phyloP scores from a whole-genome alignment of 2,113 vertebrate species.

The Rhinoptilus africanus region DNA sequence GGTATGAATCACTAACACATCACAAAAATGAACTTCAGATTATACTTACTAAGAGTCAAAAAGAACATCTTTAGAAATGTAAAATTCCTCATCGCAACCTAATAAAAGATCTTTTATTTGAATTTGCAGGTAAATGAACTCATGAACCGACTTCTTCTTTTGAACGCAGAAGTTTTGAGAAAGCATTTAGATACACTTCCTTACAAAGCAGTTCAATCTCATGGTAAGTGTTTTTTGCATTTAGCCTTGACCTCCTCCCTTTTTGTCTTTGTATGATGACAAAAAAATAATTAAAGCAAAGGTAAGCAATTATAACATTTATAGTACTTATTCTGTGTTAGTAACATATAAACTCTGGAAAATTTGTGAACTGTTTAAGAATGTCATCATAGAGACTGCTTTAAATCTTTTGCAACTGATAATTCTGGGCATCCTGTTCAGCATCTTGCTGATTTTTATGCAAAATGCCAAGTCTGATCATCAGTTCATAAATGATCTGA shows the following conservation, averaged over 20 bases:
- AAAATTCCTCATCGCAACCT: background rate
- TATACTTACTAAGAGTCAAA: background rate
- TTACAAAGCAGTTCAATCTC: slow-evolving; percentile 85
- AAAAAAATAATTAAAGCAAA: background rate
- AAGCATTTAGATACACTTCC: slow-evolving; percentile 84
- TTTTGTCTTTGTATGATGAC: background rate
- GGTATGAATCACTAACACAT: background rate
- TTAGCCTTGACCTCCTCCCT: background rate
- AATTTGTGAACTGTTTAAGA: background rate
- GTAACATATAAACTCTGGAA: background rate
- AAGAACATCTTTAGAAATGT: background rate
- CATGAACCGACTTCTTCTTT: slow-evolving; percentile 81
- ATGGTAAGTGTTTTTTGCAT: slow-evolving; percentile 74
- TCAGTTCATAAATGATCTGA: background rate
- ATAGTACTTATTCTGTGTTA: background rate
- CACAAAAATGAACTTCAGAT: background rate
- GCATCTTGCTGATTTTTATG: background rate
- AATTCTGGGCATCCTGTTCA: background rate
- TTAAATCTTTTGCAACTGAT: background rate
- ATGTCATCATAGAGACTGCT: background rate
- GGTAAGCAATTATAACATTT: background rate
- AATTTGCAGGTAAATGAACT: slow-evolving; percentile 84
- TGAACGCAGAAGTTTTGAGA: slow-evolving; percentile 84
- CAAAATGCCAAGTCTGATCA: background rate
- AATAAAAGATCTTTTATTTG: background rate